These are phyloP conservation scores for Holotrichia oblita DNA, from an alignment of 1,140 invertebrate species.

Conservation along the genomic window DNA sequence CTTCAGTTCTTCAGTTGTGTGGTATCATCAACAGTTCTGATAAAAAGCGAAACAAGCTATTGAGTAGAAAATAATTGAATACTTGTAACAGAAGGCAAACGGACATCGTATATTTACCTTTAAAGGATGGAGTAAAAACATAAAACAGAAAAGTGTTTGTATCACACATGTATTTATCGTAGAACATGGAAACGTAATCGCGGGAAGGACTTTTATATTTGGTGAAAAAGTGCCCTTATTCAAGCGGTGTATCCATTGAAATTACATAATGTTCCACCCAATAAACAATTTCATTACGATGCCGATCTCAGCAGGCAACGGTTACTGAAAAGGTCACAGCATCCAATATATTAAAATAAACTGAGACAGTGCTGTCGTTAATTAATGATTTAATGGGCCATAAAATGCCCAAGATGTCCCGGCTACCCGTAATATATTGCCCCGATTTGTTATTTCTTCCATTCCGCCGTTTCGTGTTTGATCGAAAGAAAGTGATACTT, in stretches of 20 bases:
- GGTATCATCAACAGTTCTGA: background rate
- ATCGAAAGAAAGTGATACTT: constrained; percentile 16
- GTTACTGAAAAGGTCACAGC: constrained; percentile 28
- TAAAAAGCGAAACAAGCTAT: constrained; percentile 13
- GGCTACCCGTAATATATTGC: constrained; percentile 19
- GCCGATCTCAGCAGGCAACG: constrained; percentile 2
- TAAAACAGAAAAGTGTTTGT: constrained; percentile 19
- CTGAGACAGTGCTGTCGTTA: constrained; percentile 34
- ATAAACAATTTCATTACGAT: constrained; percentile 34
- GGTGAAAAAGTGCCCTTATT: constrained; percentile 10
- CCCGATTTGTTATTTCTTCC: constrained; percentile 28
- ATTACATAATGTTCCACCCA: constrained; percentile 28
- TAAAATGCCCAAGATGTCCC: constrained; percentile 34
- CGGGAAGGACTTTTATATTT: background rate
- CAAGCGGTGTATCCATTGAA: constrained; percentile 25
- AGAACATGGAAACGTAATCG: constrained; percentile 20
- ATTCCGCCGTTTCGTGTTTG: constrained; percentile 14
- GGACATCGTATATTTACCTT: background rate
- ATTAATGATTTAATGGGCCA: constrained; percentile 33
- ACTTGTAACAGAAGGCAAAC: background rate
- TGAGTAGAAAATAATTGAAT: background rate
- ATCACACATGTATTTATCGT: constrained; percentile 32
- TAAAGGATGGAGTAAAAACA: background rate
- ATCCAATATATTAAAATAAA: constrained; percentile 36
- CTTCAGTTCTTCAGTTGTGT: no score